Evolutionary conservation across 2,113 vertebrate genomes (phyloP), one percentile per base, ranked within the genome.

Genomic region (Thryonomys swinderianus): DNA sequence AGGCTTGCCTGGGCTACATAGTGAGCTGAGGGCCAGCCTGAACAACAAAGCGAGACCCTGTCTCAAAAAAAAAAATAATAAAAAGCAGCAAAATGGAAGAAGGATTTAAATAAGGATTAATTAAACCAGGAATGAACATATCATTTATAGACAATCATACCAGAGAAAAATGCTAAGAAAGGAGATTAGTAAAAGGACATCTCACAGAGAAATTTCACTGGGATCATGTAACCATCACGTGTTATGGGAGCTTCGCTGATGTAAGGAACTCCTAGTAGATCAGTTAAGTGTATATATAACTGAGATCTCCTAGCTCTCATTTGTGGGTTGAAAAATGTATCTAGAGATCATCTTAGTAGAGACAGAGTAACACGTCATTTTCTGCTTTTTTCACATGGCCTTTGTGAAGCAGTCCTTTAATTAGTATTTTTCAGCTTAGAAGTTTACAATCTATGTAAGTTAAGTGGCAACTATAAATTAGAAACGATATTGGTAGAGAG

Each of bases 161-260:
- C 40, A 17, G 20, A 89, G 34, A 85, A 91, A 71, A 25, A 40
- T 59, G 8, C 37, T 30, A 8, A 94, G 62, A 84, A 59, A 73
- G 34, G 85, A 73, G n/a, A n/a, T n/a, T n/a, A n/a, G n/a, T 55
- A 40, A 62, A 76, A 87, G 40, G 42, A 91, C 92, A 85, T 73
- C 11, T 66, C 13, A 48, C 5, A 53, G 71, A 76, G 67, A 14
- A 90, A 17, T 62, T 25, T 66, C 51, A 51, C 21, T 66, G 25
- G 34, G 20, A 64, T 90, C 42, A 73, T 73, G 13, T 73, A 40
- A 42, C 20, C 69, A 12, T 27, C 42, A 13, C 10, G 25, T 73
- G 3, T 73, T 73, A 27, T 42, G 23, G 42, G 20, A 73, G 27
- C 40, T 73, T 42, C 69, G 42, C 14, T 73, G 21, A 21, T 27